Evolutionary conservation across 2,888 invertebrate genomes (phyloP).

Genomic region (Pammene fasciana): DNA sequence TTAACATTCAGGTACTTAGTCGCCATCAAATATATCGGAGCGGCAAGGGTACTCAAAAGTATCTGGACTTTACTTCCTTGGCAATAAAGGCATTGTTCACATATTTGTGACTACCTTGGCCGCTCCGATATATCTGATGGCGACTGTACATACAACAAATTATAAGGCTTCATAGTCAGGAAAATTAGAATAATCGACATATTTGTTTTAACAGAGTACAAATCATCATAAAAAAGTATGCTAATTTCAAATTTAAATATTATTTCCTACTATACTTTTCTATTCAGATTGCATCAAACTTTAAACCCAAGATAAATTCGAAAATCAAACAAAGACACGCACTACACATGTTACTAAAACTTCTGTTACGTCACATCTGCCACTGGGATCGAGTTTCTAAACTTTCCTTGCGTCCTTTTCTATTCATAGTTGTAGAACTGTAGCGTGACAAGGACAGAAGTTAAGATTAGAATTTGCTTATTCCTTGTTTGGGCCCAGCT

Average conservation of each 20-base stretch:
- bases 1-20: too few relatives aligned
- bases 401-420: conserved; percentile 11
- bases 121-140: too few relatives aligned
- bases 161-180: too few relatives aligned
- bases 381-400: conserved; percentile 1
- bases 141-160: too few relatives aligned
- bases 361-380: conserved; percentile 16
- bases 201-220: too few relatives aligned
- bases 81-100: too few relatives aligned
- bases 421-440: neutral
- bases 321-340: conserved; percentile 17
- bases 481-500: conserved; percentile 5
- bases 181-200: too few relatives aligned
- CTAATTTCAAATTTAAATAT: neutral
- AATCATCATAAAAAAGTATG: too few relatives aligned
- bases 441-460: neutral
- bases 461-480: neutral
- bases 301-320: conserved; percentile 2
- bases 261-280: neutral
- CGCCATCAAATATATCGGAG: too few relatives aligned
- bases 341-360: conserved; percentile 18
- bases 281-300: neutral
- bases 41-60: too few relatives aligned
- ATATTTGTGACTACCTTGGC: too few relatives aligned
- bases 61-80: too few relatives aligned